Base-by-base conservation (phyloP, 2,113 vertebrate species). In the Bathybates hornii region DNA sequence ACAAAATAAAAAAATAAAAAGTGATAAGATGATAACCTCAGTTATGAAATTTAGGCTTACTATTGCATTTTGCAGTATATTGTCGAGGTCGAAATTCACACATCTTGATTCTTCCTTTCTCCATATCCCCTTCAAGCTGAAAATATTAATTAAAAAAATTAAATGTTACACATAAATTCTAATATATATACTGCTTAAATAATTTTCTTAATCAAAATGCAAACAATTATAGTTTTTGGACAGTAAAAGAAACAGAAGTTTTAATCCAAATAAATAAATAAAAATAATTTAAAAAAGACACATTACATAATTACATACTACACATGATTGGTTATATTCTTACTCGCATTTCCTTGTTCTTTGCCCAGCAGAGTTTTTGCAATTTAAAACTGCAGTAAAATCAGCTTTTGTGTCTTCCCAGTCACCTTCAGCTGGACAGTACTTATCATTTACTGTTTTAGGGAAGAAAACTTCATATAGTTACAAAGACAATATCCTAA, bases 371-470 rank as follows among this genome's bases (percentile, higher is more conserved):
- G 2, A 1, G 2, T 7, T 0, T 61, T 1, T 61, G 29, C 57
- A 61, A 34, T 61, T 19, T 34, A 61, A 61, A 34, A 34, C 57
- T 61, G 93, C 91, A 2, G 0, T 50, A 5, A 3, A 90, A 6
- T 1, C 4, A 4, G 3, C 7, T 76, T 92, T 96, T 61, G 95
- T 84, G 1, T 50, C 11, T 12, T 16, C 3, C 96, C 96, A 97
- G 0, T 4, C 36, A 13, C 1, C 3, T 0, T 90, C 52, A 5
- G 0, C 1, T 3, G 0, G 0, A 53, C 96, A 96, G 79, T 6
- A 83, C 0, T 0, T 0, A 0, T 83, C 81, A 1, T 1, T 0
- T 0, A 0, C 94, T 96, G 80, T 86, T 84, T 41, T 32, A 9
- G 14, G 86, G 24, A 84, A 76, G 6, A 85, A 50, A 16, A 73